phyloP scores from a whole-genome alignment of 37 sponge, comb jelly and placozoan species.

The Cladorhizidae sp. region DNA sequence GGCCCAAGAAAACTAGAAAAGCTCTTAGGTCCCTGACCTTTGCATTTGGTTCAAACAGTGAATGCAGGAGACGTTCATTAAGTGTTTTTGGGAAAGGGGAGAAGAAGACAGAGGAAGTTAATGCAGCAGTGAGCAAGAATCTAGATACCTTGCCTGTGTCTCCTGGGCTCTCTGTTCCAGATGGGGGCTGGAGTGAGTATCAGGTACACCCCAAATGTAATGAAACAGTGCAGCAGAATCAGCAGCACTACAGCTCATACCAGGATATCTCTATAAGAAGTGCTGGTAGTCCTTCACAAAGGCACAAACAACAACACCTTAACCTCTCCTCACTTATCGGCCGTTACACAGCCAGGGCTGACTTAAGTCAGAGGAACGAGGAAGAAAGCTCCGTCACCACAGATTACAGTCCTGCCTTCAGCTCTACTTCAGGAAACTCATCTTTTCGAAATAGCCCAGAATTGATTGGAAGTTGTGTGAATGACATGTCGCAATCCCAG shows the following conservation, averaged over 20 bases:
- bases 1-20: conserved; percentile 14
- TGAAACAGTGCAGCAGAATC: background rate
- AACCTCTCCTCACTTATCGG: background rate
- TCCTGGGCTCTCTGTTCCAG: background rate
- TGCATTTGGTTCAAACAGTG: conserved; percentile 19
- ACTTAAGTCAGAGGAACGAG: background rate
- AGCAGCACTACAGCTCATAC: background rate
- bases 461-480: background rate
- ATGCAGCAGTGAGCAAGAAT: background rate
- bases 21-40: conserved; percentile 19
- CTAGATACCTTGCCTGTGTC: conserved; percentile 7
- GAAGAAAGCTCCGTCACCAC: background rate
- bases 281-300: background rate
- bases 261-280: background rate
- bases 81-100: conserved; percentile 11
- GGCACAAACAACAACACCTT: background rate
- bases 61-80: conserved; percentile 6
- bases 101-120: background rate
- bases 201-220: background rate
- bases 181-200: background rate
- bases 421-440: background rate
- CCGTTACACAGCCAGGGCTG: background rate
- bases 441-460: conserved; percentile 16
- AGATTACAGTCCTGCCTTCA: background rate
- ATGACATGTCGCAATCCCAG: background rate